A percentile compares a stretch with the other conserved stretches of the same genome.
Evolutionary conservation across 53 echinoderm and acorn worm species (phyloP).

Genomic region (Echinometra lucunter): DNA sequence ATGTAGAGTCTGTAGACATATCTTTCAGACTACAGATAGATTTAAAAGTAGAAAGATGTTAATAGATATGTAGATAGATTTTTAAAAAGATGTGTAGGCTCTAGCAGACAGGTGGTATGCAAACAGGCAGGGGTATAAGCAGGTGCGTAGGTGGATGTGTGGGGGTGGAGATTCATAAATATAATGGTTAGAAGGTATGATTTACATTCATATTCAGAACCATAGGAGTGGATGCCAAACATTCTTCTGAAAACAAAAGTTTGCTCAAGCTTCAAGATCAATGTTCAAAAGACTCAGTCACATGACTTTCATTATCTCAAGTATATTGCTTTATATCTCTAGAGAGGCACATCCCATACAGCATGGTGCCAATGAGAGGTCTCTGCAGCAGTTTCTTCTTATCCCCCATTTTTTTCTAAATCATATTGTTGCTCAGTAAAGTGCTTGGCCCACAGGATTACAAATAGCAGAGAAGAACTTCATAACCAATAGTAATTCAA

Average conservation of each 20-base stretch:
- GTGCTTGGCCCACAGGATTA: too few species aligned
- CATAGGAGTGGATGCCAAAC: neutral
- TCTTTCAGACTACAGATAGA: neutral
- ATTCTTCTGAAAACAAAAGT: conserved; percentile 40
- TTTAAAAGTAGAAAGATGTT: neutral
- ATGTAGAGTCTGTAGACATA: neutral
- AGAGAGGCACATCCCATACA: neutral
- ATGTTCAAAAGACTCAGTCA: conserved; percentile 13
- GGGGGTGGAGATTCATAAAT: neutral
- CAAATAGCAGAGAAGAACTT: too few species aligned
- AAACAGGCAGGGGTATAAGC: neutral
- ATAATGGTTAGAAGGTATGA: neutral
- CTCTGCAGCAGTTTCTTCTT: too few species aligned
- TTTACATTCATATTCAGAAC: neutral
- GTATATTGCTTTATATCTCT: neutral
- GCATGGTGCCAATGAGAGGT: neutral
- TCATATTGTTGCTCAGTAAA: too few species aligned
- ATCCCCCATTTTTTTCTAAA: too few species aligned
- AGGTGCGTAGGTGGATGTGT: neutral
- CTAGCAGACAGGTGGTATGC: neutral
- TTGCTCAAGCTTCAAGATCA: neutral
- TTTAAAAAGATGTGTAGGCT: too few species aligned
- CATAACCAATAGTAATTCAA: too few species aligned
- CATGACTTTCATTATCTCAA: conserved; percentile 2
- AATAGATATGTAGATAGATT: neutral